Evolutionary conservation across 2,888 invertebrate species (phyloP).

Genomic region (Drosophila mulleri): DNA sequence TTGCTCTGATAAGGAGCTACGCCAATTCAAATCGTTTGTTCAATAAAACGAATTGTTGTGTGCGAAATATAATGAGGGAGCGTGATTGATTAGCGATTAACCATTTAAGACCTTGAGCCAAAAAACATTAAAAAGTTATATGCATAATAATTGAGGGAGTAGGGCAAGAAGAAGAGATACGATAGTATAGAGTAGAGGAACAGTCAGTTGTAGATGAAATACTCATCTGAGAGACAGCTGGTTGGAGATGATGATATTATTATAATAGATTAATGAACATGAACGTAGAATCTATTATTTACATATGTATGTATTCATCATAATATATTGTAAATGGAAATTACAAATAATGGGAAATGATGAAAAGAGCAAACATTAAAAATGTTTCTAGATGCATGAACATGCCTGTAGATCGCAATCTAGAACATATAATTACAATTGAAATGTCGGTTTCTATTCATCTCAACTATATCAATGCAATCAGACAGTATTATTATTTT

Average conservation of each 20-base stretch:
- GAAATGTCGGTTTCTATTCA: not conserved
- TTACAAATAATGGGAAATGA: not conserved
- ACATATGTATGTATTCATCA: too few relatives aligned
- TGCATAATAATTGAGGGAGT: not conserved
- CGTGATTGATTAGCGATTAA: slow-evolving; percentile 12
- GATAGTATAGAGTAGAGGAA: not conserved
- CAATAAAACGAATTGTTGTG: slow-evolving; percentile 8
- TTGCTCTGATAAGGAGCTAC: slow-evolving; percentile 4
- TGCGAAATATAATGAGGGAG: slow-evolving; percentile 6
- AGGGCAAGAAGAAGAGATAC: not conserved
- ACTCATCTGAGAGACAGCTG: too few relatives aligned
- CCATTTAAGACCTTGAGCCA: slow-evolving; percentile 47
- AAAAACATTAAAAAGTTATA: slow-evolving; percentile 1
- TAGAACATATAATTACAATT: not conserved
- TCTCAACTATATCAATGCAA: not conserved
- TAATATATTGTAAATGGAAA: too few relatives aligned
- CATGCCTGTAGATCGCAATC: not conserved
- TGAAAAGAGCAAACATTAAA: not conserved
- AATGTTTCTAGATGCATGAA: not conserved
- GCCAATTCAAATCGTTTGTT: slow-evolving; percentile 15
- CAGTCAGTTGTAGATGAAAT: not conserved
- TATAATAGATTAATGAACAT: too few relatives aligned
- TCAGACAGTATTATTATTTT: not conserved
- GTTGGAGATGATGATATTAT: too few relatives aligned
- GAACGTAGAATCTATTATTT: too few relatives aligned